Percentiles rank a stretch among this genome's conserved stretches.
Evolutionary conservation across 2,888 invertebrate species (phyloP).

Genomic region (Leptinotarsa peninsularis): DNA sequence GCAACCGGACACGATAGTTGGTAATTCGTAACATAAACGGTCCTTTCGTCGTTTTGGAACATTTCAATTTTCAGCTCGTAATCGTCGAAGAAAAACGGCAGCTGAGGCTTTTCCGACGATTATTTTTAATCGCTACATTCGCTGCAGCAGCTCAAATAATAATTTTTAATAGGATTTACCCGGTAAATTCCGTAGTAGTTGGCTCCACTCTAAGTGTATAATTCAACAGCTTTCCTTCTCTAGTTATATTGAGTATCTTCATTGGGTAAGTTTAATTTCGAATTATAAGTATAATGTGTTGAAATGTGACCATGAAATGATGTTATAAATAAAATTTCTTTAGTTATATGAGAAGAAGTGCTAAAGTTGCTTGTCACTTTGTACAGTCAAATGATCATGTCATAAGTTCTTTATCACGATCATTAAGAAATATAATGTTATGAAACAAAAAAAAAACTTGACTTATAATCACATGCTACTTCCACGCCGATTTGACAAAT

Average conservation of each 20-base stretch:
- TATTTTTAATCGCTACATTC: conserved; percentile 51
- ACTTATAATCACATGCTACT: too few relatives aligned
- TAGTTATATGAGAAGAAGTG: too few relatives aligned
- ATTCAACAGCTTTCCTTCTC: conserved; percentile 25
- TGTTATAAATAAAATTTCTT: too few relatives aligned
- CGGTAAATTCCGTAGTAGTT: conserved; percentile 19
- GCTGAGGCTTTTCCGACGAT: conserved; percentile 49
- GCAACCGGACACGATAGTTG: conserved; percentile 14
- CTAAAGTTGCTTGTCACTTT: too few relatives aligned
- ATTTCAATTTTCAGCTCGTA: conserved; percentile 40
- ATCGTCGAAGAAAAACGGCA: conserved; percentile 42
- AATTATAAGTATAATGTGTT: neutral
- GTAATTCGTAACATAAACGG: conserved; percentile 33
- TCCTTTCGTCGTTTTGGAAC: conserved; percentile 16
- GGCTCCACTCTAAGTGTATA: conserved; percentile 13
- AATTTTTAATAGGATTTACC: conserved; percentile 36
- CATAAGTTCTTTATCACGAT: too few relatives aligned
- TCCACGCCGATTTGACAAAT: too few relatives aligned
- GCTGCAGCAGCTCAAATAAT: conserved; percentile 31
- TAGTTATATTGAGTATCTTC: neutral
- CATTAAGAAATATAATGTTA: too few relatives aligned
- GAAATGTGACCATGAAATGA: neutral
- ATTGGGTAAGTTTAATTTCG: neutral
- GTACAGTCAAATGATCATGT: too few relatives aligned
- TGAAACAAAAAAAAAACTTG: too few relatives aligned